Evolutionary conservation across 1,140 invertebrate species (phyloP), one percentile per base, ranked within the genome.

Genomic region (Heliothis virescens): DNA sequence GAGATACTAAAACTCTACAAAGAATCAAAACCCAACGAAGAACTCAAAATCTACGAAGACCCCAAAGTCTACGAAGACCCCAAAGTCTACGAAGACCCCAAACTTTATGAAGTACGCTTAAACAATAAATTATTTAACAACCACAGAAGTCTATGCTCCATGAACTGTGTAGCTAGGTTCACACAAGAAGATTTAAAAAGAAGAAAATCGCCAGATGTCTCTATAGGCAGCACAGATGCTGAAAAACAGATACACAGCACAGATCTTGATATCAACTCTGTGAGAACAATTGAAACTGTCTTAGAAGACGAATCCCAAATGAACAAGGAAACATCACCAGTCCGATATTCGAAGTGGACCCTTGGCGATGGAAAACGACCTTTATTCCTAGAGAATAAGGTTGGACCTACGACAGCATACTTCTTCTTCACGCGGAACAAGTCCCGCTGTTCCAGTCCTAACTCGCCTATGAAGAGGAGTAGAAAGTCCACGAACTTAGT

Each of bases 401-500:
- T 63, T 1, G 59, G 62, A 57, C 52, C 79, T 26, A 75, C 80
- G n/a, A 57, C 79, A 1, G 41, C 80, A 3, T 78, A 71, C 26
- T 85, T 73, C 65, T 84, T 83, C 15, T 86, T 85, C 48, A 48
- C 79, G 1, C 76, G 79, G 11, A 83, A 83, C 50, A 82, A 77
- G 72, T 59, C 47, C 10, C 41, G 55, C 16, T 57, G 62, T 10
- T 65, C 53, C 18, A 77, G 15, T 13, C 55, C 63, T 52, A 63
- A 85, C 21, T 84, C 86, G 1, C 18, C 60, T 12, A 88, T 93
- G 82, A 89, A 85, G 34, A 88, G 79, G 73, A 92, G 90, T 62
- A 90, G 81, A 50, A 94, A 94, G 76, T 91, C 82, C 0, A 94
- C 92, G 2, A 93, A 94, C 83, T 65, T 94, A 50, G 85, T 92